A percentile compares a stretch with the other conserved stretches of the same genome.
Evolutionary conservation across 2,113 vertebrate species (phyloP).

Genomic region (Ophthalmolycus amberensis): DNA sequence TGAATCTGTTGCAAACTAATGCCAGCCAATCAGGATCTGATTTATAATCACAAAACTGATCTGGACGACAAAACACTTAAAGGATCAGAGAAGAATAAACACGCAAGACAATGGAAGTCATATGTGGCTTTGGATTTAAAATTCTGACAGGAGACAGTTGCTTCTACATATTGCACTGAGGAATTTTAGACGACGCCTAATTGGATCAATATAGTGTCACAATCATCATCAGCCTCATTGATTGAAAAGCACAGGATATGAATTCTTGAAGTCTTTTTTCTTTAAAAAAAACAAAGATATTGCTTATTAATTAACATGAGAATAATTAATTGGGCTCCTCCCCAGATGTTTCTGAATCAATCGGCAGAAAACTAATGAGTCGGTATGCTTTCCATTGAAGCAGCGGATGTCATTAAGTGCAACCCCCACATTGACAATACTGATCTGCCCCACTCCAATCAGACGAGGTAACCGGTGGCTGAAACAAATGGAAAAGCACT

Average conservation of each 20-base stretch:
- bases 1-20: constrained; percentile 69
- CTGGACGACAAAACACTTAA: constrained; percentile 2
- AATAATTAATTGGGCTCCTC: constrained; percentile 59
- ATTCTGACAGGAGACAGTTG: background rate
- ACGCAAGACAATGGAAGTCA: background rate
- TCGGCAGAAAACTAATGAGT: constrained; percentile 59
- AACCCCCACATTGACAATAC: constrained; percentile 48
- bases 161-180: background rate
- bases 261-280: background rate
- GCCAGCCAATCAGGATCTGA: constrained; percentile 64
- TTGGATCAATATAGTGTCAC: constrained; percentile 42
- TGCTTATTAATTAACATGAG: constrained; percentile 58
- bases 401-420: constrained; percentile 58
- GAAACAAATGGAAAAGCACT: constrained; percentile 60
- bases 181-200: background rate
- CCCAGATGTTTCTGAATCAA: constrained; percentile 64
- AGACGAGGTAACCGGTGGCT: constrained; percentile 56
- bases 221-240: constrained; percentile 12
- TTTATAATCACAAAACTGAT: constrained; percentile 61
- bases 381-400: constrained; percentile 38
- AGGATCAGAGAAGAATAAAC: constrained; percentile 5
- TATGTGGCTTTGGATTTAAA: constrained; percentile 1
- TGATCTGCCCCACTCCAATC: constrained; percentile 31
- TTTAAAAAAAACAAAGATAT: constrained; percentile 29
- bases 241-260: constrained; percentile 22